A percentile compares a stretch with the other conserved stretches of the same genome.
Evolutionary conservation across 2,797 vertebrate genomes (phyloP).

Genomic region (Meda fulgida): DNA sequence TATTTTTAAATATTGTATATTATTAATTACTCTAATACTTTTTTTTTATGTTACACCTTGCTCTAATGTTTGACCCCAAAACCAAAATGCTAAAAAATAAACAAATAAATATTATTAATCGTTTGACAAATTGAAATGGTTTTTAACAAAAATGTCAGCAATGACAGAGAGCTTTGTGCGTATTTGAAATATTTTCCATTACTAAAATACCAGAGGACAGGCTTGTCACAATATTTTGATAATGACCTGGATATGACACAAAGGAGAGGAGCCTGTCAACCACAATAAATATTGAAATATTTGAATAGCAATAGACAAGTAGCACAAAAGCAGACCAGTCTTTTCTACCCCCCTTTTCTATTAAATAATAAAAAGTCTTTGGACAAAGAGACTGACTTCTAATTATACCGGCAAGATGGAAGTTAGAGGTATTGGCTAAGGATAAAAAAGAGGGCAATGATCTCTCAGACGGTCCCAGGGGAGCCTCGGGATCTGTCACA

Average conservation of each 20-base stretch:
- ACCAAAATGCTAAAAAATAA: neutral
- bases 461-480: constrained; percentile 7
- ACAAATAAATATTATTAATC: neutral
- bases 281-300: neutral
- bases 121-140: neutral
- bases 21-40: neutral
- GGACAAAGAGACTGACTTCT: constrained; percentile 22
- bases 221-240: neutral
- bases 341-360: neutral
- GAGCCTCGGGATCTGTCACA: constrained; percentile 8
- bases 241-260: neutral
- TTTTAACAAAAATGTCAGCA: neutral
- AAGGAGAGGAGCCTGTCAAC: neutral
- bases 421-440: constrained; percentile 19
- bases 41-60: neutral
- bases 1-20: neutral
- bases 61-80: neutral
- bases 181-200: neutral
- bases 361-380: constrained; percentile 11
- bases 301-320: neutral
- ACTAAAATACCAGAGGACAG: neutral
- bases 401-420: constrained; percentile 23
- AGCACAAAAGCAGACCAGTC: neutral
- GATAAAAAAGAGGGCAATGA: constrained; percentile 26
- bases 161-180: neutral